Evolutionary conservation across 2,113 vertebrate genomes (phyloP).

Genomic region (Stictonetta naevosa): DNA sequence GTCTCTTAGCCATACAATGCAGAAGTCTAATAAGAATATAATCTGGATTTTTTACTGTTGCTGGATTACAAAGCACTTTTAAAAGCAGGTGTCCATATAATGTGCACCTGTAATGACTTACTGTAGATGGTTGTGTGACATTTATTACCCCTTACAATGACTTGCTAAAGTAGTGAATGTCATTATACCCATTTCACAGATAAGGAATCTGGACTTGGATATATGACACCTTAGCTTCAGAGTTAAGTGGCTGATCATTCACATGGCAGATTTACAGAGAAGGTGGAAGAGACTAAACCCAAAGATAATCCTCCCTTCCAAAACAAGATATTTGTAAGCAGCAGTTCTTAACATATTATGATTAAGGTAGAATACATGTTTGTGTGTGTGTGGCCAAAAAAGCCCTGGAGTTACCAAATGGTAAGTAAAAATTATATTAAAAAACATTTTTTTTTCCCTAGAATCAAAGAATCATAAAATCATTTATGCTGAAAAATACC

Average conservation of each 20-base stretch:
- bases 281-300: not conserved
- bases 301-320: not conserved
- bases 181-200: not conserved
- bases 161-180: not conserved
- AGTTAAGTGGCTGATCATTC: not conserved
- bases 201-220: conserved; percentile 7
- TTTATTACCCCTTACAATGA: not conserved
- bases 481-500: too few relatives aligned
- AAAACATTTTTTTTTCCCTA: not conserved
- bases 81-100: not conserved
- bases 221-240: not conserved
- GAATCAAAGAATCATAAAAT: too few relatives aligned
- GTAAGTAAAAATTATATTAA: not conserved
- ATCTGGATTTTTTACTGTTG: not conserved
- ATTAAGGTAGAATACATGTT: not conserved
- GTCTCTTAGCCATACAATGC: not conserved
- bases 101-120: not conserved
- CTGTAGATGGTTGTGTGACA: not conserved
- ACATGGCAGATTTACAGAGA: not conserved
- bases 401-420: not conserved
- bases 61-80: not conserved
- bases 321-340: not conserved
- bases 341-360: not conserved
- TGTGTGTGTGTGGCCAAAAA: not conserved
- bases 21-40: not conserved